phyloP scores from a whole-genome alignment of 2,888 invertebrate species.

The Lithophane ornitopus region DNA sequence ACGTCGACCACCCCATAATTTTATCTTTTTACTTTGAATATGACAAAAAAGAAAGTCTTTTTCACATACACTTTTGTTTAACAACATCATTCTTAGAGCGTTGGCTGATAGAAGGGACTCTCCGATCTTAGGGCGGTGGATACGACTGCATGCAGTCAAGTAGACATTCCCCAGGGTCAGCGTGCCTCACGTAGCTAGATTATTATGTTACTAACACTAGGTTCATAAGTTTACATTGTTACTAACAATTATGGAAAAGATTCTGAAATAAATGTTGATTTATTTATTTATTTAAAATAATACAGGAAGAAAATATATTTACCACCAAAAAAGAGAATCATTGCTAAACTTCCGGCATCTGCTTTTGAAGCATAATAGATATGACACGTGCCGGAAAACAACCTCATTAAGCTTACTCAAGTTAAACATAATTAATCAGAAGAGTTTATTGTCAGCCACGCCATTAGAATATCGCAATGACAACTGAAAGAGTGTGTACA shows the following conservation, averaged over 20 bases:
- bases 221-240: too few relatives aligned
- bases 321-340: background rate
- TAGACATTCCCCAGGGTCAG: too few relatives aligned
- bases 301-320: background rate
- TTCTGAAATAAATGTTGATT: too few relatives aligned
- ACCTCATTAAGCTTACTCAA: conserved; percentile 14
- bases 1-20: background rate
- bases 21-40: background rate
- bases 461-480: background rate
- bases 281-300: too few relatives aligned
- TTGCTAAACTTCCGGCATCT: background rate
- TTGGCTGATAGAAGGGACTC: too few relatives aligned
- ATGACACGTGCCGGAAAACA: background rate
- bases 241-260: too few relatives aligned
- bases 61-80: background rate
- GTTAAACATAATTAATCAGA: conserved; percentile 14
- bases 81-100: too few relatives aligned
- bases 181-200: too few relatives aligned
- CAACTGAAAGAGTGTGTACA: background rate
- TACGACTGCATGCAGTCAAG: too few relatives aligned
- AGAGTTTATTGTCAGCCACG: conserved; percentile 4
- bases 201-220: too few relatives aligned
- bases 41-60: background rate
- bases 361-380: conserved; percentile 1
- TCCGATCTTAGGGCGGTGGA: too few relatives aligned